Base-by-base conservation (phyloP, 1,140 invertebrate genomes). In the Xylocopa sonorina region DNA sequence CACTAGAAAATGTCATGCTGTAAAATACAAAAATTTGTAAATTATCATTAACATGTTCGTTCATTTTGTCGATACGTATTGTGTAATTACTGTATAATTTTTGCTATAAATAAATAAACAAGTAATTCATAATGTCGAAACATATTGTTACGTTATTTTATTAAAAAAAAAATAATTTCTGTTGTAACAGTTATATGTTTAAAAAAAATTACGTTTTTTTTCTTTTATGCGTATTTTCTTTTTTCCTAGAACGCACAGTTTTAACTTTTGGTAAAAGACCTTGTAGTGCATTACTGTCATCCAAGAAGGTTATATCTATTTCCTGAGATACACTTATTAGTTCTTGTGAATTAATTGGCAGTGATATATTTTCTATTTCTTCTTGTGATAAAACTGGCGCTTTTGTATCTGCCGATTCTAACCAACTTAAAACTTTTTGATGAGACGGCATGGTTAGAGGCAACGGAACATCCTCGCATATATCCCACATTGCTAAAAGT, bases 341-440 rank as follows among this genome's bases (percentile, higher is more conserved):
- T 83, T 92, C 90, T 73, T 91, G 89, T 27, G 85, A 75, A 46
- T 88, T 83, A n/a, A 89, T 29, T 48, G 88, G 81, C n/a, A 82
- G 84, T 62, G 27, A 24, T 48, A 24, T n/a, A 9, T 77, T 62
- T 41, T 85, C 81, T 4, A 75, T 64, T 2, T 84, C 53, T 24
- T 79, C 78, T 34, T 85, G 80, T 0, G 83, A 80, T 71, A 85
- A 75, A 41, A 67, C 58, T 41, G 41, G 18, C 5, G 48, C 6
- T 46, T 48, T 66, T 14, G 60, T 41, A 53, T 78, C 67, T 14
- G 82, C 63, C 2, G 68, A 77, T 80, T 82, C 88, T 9, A 92
- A 66, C 92, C 92, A 93, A 58, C 82, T 89, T 14, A 91, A 80
- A 60, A 93, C 92, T 82, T 92, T 93, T 27, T 92, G 81, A 85